phyloP scores from a whole-genome alignment of 2,797 vertebrate species.

The Acridotheres tristis region DNA sequence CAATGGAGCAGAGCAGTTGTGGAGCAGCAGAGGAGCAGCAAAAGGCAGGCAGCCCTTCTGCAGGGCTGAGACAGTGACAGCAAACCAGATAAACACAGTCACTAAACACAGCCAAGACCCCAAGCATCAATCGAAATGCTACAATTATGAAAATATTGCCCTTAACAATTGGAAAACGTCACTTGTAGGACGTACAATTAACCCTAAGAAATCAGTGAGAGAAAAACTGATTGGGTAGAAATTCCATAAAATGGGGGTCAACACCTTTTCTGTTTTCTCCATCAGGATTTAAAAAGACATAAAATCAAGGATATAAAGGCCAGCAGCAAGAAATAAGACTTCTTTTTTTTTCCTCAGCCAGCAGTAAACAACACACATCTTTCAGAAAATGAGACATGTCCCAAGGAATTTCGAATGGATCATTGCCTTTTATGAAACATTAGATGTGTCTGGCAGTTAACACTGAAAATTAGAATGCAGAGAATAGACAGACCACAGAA shows the following conservation, averaged over 20 bases:
- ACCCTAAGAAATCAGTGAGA: neutral
- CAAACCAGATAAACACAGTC: neutral
- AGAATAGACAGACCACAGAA: slow-evolving; percentile 38
- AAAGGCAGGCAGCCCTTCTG: neutral
- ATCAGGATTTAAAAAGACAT: neutral
- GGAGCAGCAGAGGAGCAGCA: neutral
- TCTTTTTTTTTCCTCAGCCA: neutral
- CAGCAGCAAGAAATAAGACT: neutral
- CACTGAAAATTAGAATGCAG: slow-evolving; percentile 58
- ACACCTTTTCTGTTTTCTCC: slow-evolving; percentile 12
- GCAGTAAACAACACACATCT: slow-evolving; percentile 55
- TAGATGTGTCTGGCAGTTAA: slow-evolving; percentile 60
- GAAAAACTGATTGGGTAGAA: neutral
- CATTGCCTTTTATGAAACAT: slow-evolving; percentile 69
- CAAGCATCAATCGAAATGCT: neutral
- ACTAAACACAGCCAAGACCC: neutral
- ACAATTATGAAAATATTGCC: neutral
- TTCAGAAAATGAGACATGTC: slow-evolving; percentile 55
- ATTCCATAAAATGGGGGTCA: neutral
- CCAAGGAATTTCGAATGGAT: slow-evolving; percentile 66
- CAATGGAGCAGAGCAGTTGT: neutral
- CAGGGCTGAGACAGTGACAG: neutral
- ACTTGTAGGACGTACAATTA: neutral
- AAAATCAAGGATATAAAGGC: neutral
- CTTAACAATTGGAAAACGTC: neutral